Percentiles rank a stretch among this genome's conserved stretches.
Evolutionary conservation across 2,888 invertebrate genomes (phyloP).

Genomic region (Mimachlamys varia): DNA sequence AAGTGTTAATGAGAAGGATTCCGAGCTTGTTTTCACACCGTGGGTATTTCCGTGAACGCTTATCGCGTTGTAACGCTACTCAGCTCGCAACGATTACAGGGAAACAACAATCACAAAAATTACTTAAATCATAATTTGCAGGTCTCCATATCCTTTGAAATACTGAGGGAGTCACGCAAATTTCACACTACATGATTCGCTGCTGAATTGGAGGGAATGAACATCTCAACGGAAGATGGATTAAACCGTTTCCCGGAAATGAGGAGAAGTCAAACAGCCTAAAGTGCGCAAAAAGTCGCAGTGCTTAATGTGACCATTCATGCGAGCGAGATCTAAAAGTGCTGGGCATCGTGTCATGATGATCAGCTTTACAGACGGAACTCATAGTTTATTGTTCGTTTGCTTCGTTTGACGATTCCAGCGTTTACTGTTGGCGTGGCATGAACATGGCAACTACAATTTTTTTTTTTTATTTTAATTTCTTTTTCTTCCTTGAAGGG

Average conservation of each 20-base stretch:
- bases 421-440: not conserved
- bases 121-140: conserved; percentile 26
- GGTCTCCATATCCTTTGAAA: not conserved
- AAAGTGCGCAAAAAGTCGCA: not conserved
- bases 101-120: conserved; percentile 5
- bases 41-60: conserved; percentile 17
- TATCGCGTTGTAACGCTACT: conserved; percentile 24
- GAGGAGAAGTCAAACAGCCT: not conserved
- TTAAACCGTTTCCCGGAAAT: not conserved
- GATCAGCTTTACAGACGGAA: not conserved
- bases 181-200: not conserved
- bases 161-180: not conserved
- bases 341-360: not conserved
- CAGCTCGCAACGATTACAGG: not conserved
- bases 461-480: not conserved
- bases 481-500: too few species aligned
- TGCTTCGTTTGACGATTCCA: not conserved
- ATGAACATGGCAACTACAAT: not conserved
- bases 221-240: conserved; percentile 23
- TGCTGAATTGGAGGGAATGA: not conserved
- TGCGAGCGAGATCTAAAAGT: not conserved
- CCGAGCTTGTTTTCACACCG: conserved; percentile 19
- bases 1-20: conserved; percentile 3
- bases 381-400: not conserved
- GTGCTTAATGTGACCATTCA: not conserved